phyloP scores from a whole-genome alignment of 2,797 vertebrate genomes.

The Semotilus atromaculatus region DNA sequence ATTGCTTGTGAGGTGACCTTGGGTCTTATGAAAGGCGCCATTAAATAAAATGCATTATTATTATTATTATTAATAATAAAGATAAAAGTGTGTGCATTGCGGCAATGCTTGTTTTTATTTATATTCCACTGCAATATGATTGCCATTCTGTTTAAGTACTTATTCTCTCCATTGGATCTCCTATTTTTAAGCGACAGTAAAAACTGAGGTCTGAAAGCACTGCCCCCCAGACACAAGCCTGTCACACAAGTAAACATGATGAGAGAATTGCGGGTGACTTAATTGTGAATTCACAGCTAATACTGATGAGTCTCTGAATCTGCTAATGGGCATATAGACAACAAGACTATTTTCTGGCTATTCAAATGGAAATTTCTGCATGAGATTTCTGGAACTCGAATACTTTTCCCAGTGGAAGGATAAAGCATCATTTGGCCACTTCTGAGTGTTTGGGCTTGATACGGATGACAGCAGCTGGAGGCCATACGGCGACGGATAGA shows the following conservation, averaged over 20 bases:
- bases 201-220: background rate
- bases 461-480: slow-evolving; percentile 43
- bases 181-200: background rate
- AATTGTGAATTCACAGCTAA: slow-evolving; percentile 41
- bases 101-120: background rate
- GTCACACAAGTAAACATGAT: slow-evolving; percentile 28
- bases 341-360: slow-evolving; percentile 11
- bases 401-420: slow-evolving; percentile 27
- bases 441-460: slow-evolving; percentile 24
- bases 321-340: slow-evolving; percentile 46
- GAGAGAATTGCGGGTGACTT: slow-evolving; percentile 15
- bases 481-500: background rate
- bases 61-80: background rate
- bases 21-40: too few relatives aligned
- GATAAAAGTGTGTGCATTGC: background rate
- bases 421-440: slow-evolving; percentile 42
- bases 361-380: background rate
- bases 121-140: background rate
- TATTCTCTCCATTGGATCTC: background rate
- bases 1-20: too few relatives aligned
- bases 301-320: slow-evolving; percentile 28
- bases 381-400: slow-evolving; percentile 25
- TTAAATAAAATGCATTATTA: too few relatives aligned
- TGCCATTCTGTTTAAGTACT: background rate
- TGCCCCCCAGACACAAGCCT: background rate